A percentile compares a stretch with the other conserved stretches of the same genome.
These are phyloP conservation scores for Coturnix japonica DNA, from an alignment of 2,113 vertebrate species.

Conservation along the genomic window DNA sequence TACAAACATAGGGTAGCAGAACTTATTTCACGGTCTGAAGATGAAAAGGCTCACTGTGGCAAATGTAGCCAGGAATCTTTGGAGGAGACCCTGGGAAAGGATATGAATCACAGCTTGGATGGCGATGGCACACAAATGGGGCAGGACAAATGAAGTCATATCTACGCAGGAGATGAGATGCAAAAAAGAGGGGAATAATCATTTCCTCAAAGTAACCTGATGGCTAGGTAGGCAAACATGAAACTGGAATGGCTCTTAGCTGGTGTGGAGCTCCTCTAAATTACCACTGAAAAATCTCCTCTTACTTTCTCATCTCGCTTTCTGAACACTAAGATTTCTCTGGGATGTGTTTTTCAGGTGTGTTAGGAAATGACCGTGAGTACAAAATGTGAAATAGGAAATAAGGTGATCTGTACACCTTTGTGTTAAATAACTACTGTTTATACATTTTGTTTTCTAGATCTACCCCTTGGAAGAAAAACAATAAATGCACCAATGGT, in stretches of 20 bases:
- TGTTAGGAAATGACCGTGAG: not conserved
- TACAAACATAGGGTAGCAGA: not conserved
- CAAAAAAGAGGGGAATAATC: not conserved
- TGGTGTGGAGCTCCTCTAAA: not conserved
- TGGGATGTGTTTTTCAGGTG: not conserved
- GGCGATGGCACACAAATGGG: not conserved
- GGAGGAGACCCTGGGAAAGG: slow-evolving; percentile 15
- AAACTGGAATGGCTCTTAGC: not conserved
- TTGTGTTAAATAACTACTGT: not conserved
- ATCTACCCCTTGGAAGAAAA: not conserved
- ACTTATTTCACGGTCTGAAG: not conserved
- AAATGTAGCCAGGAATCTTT: slow-evolving; percentile 25
- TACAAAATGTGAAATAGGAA: not conserved
- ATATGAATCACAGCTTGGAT: slow-evolving; percentile 46
- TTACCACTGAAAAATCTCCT: not conserved
- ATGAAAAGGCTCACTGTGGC: not conserved
- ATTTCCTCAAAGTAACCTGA: not conserved
- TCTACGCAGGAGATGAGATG: not conserved
- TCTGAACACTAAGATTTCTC: not conserved
- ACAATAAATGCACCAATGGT: not conserved
- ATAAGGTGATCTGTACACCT: not conserved
- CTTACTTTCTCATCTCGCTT: not conserved
- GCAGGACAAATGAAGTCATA: not conserved
- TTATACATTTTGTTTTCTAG: not conserved
- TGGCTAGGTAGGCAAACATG: not conserved